These are phyloP conservation scores for Anthopleura xanthogrammica DNA, from an alignment of 92 coral and sea anemone species.

Conservation along the genomic window DNA sequence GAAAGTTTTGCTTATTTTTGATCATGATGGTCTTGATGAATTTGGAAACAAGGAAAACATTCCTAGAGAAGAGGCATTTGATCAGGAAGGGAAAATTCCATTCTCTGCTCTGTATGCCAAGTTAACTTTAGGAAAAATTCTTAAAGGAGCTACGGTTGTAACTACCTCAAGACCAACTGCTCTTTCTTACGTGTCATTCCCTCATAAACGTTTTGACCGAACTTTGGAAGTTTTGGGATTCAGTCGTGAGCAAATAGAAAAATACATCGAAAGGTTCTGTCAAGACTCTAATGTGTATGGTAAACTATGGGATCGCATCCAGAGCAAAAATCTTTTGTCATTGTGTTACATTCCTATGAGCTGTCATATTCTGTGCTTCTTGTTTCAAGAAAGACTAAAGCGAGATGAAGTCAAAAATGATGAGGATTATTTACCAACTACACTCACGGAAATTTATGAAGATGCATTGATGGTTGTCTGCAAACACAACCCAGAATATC, in stretches of 20 bases:
- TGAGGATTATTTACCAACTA: background rate
- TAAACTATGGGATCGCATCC: too few species aligned
- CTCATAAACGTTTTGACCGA: background rate
- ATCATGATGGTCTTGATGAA: slow-evolving; percentile 58
- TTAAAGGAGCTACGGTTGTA: slow-evolving; percentile 25
- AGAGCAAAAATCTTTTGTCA: background rate
- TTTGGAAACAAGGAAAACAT: slow-evolving; percentile 5
- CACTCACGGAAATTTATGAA: slow-evolving; percentile 33
- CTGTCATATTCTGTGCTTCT: slow-evolving; percentile 30
- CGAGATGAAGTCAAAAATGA: background rate
- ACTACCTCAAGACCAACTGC: slow-evolving; percentile 37
- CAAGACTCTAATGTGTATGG: background rate
- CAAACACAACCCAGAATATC: slow-evolving; percentile 13
- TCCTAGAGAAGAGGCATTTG: background rate
- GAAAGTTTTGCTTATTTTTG: slow-evolving; percentile 35
- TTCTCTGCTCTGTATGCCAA: background rate
- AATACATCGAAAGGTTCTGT: slow-evolving; percentile 15
- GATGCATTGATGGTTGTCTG: background rate
- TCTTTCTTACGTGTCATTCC: background rate
- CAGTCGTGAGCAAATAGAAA: background rate
- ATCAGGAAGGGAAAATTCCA: background rate
- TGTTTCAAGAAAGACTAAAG: background rate
- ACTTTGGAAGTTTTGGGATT: slow-evolving; percentile 31
- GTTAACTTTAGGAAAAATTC: slow-evolving; percentile 10
- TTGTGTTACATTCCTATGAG: slow-evolving; percentile 25